Percentiles rank a stretch among this genome's conserved stretches.
These are phyloP conservation scores for Epinephelus moara DNA, from an alignment of 2,113 vertebrate species.

Conservation along the genomic window DNA sequence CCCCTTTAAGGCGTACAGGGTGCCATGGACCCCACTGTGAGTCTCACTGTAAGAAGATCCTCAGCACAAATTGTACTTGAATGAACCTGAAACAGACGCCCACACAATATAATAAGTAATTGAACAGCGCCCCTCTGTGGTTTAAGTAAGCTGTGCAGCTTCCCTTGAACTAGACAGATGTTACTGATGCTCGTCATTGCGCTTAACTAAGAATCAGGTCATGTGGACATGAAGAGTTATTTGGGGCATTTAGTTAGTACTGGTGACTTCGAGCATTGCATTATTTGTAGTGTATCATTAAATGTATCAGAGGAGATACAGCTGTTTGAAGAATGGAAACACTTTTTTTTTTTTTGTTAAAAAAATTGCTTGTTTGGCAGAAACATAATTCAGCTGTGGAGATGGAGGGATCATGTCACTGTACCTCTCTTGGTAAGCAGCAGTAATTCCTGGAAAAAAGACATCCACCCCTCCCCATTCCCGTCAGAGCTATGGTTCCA, in stretches of 20 bases:
- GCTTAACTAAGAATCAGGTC: neutral
- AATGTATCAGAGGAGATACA: neutral
- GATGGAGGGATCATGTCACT: neutral
- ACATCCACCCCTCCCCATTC: no score
- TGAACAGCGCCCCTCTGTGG: conserved; percentile 53
- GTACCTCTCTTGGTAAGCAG: neutral
- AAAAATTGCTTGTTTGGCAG: neutral
- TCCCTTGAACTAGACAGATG: neutral
- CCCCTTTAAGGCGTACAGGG: neutral
- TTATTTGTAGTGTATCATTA: neutral
- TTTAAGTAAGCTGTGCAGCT: neutral
- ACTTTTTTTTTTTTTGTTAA: no score
- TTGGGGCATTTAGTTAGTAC: neutral
- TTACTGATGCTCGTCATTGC: neutral
- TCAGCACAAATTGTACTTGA: neutral
- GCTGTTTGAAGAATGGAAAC: neutral
- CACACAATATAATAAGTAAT: conserved; percentile 6
- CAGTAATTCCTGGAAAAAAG: neutral
- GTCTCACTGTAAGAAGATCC: no score
- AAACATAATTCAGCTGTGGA: neutral
- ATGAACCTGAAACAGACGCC: neutral
- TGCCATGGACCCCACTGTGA: neutral
- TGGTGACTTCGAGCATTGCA: neutral
- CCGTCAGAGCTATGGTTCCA: neutral
- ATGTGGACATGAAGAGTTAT: neutral